Evolutionary conservation across 2,113 vertebrate genomes (phyloP), one percentile per base, ranked within the genome.

Genomic region (Lanius ludovicianus): DNA sequence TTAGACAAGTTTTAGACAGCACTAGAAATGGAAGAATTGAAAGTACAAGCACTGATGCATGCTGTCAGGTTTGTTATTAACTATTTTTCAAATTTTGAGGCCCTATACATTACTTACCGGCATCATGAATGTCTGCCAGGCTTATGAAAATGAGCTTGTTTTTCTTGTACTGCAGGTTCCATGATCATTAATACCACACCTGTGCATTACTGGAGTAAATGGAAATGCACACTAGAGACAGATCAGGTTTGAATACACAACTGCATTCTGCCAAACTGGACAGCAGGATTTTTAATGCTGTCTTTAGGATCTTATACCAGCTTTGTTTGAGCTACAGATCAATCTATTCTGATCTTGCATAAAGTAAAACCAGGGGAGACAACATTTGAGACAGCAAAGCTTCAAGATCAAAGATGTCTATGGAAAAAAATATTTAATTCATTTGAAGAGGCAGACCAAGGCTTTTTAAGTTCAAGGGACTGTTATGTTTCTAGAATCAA

Each of bases 141-240:
- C 37, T 90, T 92, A 73, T 22, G 79, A 83, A 94, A 86, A 93
- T n/a, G 15, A 92, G 22, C 76, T 71, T 68, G 93, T 87, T 89
- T 90, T 95, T 94, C 91, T 71, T 67, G 93, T 68, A 68, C 19
- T 52, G 35, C 7, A 1, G 49, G 47, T 92, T 89, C 35, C 44
- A 21, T 41, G n/a, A 93, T 39, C 50, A 30, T 79, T 73, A 88
- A 70, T 62, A 69, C 12, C 63, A 88, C 50, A 67, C 31, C 52
- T 83, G 64, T 2, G 2, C 39, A 31, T 84, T 92, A 59, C 39
- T 55, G 42, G 27, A 92, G 18, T 65, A 84, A 92, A 88, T 41
- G 39, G 31, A 92, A 90, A 59, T 15, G 41, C 47, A 76, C 16
- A 16, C 0, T 63, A 41, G 35, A 90, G 39, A 16, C 52, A 41